A percentile compares a stretch with the other conserved stretches of the same genome.
These are phyloP conservation scores for Callaeas wilsoni DNA, from an alignment of 2,113 vertebrate genomes.

Conservation along the genomic window DNA sequence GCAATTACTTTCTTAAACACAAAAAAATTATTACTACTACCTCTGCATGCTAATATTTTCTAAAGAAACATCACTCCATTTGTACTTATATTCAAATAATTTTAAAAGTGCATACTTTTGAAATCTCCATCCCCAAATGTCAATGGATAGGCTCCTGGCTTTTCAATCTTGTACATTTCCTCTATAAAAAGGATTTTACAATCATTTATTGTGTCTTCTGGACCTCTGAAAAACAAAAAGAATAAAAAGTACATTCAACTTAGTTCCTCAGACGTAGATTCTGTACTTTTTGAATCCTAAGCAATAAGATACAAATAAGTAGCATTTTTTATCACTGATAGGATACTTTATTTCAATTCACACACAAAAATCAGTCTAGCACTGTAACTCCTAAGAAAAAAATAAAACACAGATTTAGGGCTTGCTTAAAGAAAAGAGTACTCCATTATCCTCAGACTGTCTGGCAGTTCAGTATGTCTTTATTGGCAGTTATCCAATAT, in stretches of 20 bases:
- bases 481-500: neutral
- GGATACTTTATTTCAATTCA: neutral
- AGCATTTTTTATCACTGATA: neutral
- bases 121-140: slow-evolving; percentile 91
- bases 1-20: neutral
- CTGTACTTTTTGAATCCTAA: neutral
- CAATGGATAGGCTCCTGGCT: slow-evolving; percentile 85
- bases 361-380: neutral
- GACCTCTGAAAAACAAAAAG: slow-evolving; percentile 77
- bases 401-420: neutral
- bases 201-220: slow-evolving; percentile 88
- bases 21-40: neutral
- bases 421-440: neutral
- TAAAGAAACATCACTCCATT: neutral
- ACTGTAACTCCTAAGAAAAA: neutral
- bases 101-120: slow-evolving; percentile 78
- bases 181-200: slow-evolving; percentile 91
- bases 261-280: neutral
- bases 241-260: slow-evolving; percentile 33
- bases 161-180: slow-evolving; percentile 96
- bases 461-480: neutral
- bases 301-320: neutral
- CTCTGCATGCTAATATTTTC: neutral
- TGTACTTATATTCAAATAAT: neutral
- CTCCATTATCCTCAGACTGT: neutral